phyloP scores from a whole-genome alignment of 2,888 invertebrate species.

The Coleophora flavipennella region DNA sequence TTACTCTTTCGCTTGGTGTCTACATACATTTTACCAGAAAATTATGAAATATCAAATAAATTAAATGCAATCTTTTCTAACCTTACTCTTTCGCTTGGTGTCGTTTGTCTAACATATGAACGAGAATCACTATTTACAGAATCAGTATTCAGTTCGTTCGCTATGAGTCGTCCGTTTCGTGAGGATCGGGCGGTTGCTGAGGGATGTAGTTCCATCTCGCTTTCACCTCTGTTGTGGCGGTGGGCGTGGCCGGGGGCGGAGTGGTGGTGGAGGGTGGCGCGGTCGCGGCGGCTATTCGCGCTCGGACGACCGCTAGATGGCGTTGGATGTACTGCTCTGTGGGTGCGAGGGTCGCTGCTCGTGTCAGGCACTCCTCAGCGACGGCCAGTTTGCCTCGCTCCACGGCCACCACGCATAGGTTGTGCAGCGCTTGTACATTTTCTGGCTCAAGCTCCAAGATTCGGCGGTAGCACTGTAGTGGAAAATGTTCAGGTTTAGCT shows the following conservation, averaged over 20 bases:
- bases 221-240: constrained; percentile 41
- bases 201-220: constrained; percentile 69
- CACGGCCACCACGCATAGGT: constrained; percentile 95
- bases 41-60: too few relatives aligned
- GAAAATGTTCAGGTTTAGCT: not conserved
- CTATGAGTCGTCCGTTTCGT: constrained; percentile 54
- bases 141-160: constrained; percentile 16
- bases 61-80: too few relatives aligned
- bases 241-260: constrained; percentile 18
- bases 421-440: constrained; percentile 95
- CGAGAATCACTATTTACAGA: constrained; percentile 13
- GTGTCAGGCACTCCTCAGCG: constrained; percentile 88
- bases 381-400: constrained; percentile 89
- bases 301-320: constrained; percentile 90
- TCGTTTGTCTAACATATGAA: not conserved
- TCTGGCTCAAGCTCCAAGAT: constrained; percentile 90
- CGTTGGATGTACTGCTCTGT: constrained; percentile 92
- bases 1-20: not conserved
- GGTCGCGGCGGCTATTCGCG: constrained; percentile 52
- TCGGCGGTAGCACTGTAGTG: constrained; percentile 86
- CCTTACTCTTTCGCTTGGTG: too few relatives aligned
- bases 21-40: too few relatives aligned
- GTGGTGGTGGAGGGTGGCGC: constrained; percentile 16
- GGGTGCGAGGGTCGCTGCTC: constrained; percentile 87
- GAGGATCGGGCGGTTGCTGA: constrained; percentile 62